phyloP scores from a whole-genome alignment of 1,140 invertebrate genomes.

The Dufourea novaeangliae region DNA sequence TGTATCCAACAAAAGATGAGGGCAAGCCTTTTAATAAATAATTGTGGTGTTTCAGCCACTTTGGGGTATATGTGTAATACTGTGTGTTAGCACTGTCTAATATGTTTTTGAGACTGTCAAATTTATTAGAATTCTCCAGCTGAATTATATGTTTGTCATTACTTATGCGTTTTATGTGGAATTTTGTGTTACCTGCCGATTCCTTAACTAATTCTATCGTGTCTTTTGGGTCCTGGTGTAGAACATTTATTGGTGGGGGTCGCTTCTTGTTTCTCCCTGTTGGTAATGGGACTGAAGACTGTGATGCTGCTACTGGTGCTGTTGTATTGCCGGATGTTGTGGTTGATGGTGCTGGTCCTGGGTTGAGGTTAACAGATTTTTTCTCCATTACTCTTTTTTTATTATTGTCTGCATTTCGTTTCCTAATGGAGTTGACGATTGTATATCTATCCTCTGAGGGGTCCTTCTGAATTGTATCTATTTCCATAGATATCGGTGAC shows the following conservation, averaged over 20 bases:
- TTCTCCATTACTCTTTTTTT: no score
- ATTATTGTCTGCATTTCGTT: no score
- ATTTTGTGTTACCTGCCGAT: not conserved
- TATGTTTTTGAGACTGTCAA: not conserved
- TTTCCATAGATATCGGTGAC: no score
- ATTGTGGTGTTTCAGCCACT: not conserved
- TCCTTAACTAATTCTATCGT: not conserved
- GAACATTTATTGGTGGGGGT: not conserved
- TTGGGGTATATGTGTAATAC: not conserved
- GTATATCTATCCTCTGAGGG: no score
- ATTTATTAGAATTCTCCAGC: not conserved
- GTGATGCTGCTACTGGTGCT: no score
- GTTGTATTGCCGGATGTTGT: no score
- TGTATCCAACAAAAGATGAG: not conserved
- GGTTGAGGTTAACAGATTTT: no score
- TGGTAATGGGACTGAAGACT: no score
- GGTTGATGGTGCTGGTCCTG: no score
- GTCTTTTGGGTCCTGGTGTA: not conserved
- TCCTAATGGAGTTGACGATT: no score
- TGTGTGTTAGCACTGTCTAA: not conserved
- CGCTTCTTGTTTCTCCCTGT: no score
- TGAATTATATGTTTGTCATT: not conserved
- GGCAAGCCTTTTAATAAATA: not conserved
- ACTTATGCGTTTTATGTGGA: not conserved
- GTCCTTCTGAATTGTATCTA: no score